Evolutionary conservation across 2,113 vertebrate species (phyloP), one percentile per base, ranked within the genome.

Genomic region (Toxostoma redivivum): DNA sequence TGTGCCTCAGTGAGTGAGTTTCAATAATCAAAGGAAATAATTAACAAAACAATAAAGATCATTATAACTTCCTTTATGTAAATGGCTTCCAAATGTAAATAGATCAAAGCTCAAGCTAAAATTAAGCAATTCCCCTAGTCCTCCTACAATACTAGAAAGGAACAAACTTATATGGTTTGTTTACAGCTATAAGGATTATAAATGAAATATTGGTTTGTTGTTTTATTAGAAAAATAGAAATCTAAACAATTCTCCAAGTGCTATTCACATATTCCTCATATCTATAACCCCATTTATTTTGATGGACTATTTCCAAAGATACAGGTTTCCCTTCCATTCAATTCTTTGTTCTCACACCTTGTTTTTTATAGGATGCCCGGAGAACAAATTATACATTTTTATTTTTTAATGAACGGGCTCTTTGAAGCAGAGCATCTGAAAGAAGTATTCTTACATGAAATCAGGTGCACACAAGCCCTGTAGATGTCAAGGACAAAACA

Each of bases 11-110:
- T 94, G 47, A 95, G 47, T 33, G 44, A 96, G 74, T 93, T 93
- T 94, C 82, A 70, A 79, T 90, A 93, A 95, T 94, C 92, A 96
- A 96, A 94, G 74, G 90, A 97, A 93, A 95, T 87, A 85, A 96
- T 95, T 94, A 96, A 84, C 79, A 78, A 94, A 96, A 94, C 80
- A 96, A 95, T 90, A 93, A 90, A 93, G 82, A 90, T 96, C 42
- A 51, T 77, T 93, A 94, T 78, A 79, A 78, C 80, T 93, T 94
- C 88, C 94, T 92, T 82, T 74, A 92, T 96, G 95, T 76, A 96
- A 95, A 96, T 95, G 28, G 81, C 44, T 95, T 93, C 92, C 76
- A 96, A 96, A 96, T 77, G 90, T 77, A 95, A 95, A 94, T 22
- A 79, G 85, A 95, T 88, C 90, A 94, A 95, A 96, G 88, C 74